A percentile compares a stretch with the other conserved stretches of the same genome.
These are phyloP conservation scores for Drosophila sproati DNA, from an alignment of 1,140 invertebrate species.

Conservation along the genomic window DNA sequence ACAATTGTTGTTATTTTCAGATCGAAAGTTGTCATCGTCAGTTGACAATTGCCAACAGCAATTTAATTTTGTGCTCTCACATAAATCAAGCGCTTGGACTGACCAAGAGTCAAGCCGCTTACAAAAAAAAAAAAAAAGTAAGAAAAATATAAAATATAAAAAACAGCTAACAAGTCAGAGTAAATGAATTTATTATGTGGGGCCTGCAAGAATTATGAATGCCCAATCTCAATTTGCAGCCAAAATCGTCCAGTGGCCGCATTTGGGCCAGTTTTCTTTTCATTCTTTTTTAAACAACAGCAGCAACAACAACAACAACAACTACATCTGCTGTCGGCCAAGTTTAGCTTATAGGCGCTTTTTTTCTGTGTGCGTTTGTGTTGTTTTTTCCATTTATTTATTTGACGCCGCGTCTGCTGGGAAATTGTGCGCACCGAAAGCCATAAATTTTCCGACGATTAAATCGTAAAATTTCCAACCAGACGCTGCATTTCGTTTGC, in stretches of 20 bases:
- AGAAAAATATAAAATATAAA: background rate
- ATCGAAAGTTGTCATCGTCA: background rate
- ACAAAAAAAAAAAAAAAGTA: no score
- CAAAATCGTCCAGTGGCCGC: constrained; percentile 10
- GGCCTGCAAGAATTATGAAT: constrained; percentile 32
- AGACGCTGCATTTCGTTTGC: constrained; percentile 22
- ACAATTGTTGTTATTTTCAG: background rate
- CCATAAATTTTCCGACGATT: constrained; percentile 75
- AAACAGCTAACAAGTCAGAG: constrained; percentile 6
- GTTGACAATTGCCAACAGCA: constrained; percentile 10
- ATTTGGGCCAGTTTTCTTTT: background rate
- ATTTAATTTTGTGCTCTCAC: constrained; percentile 24
- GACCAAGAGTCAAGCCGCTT: background rate
- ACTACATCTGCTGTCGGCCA: background rate
- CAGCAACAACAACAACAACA: no score
- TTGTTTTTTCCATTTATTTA: constrained; percentile 67
- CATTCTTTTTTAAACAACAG: background rate
- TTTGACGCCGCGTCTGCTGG: constrained; percentile 56
- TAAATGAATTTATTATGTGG: constrained; percentile 50
- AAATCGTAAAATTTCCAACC: constrained; percentile 74
- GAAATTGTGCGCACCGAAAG: constrained; percentile 63
- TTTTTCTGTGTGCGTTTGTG: constrained; percentile 33
- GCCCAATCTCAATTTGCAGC: background rate
- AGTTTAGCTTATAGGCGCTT: constrained; percentile 65
- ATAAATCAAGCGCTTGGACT: constrained; percentile 6